Conservation (phyloP, 2,888 invertebrate species). For the Anticlea derivata region DNA sequence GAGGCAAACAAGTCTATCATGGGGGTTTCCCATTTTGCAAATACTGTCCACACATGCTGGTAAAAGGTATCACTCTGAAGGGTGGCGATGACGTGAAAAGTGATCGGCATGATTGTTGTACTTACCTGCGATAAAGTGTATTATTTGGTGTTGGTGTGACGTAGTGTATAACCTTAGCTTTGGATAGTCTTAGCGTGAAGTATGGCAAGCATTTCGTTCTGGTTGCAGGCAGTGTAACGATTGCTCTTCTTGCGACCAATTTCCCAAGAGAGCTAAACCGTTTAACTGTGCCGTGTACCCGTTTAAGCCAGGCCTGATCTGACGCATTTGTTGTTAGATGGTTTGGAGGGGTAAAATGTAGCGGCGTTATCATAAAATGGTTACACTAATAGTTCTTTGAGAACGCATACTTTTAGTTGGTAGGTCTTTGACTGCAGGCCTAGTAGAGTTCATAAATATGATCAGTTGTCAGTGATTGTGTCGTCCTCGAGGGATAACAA, state of each 20-base stretch:
- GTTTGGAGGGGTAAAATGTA: not conserved
- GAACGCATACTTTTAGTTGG: not conserved
- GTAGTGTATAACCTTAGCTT: not conserved
- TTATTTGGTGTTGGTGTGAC: not conserved
- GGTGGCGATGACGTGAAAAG: not conserved
- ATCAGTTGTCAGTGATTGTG: not conserved
- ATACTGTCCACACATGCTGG: not conserved
- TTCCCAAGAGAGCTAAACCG: not conserved
- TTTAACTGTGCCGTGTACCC: not conserved
- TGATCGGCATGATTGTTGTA: constrained; percentile 10
- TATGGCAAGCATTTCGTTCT: not conserved
- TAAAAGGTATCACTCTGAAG: not conserved
- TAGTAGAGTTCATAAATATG: not conserved
- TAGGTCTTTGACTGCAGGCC: not conserved
- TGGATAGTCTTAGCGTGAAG: not conserved
- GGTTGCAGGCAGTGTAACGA: not conserved
- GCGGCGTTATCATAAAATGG: not conserved
- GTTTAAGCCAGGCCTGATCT: not conserved
- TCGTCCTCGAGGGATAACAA: not conserved
- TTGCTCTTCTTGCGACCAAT: not conserved
- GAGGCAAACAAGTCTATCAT: not conserved
- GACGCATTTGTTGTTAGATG: not conserved
- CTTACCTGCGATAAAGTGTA: constrained; percentile 3
- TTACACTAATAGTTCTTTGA: not conserved
- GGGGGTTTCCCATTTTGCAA: not conserved